A percentile compares a stretch with the other conserved stretches of the same genome.
phyloP scores from a whole-genome alignment of 2,888 invertebrate genomes.

The Galerucella nymphaeae region DNA sequence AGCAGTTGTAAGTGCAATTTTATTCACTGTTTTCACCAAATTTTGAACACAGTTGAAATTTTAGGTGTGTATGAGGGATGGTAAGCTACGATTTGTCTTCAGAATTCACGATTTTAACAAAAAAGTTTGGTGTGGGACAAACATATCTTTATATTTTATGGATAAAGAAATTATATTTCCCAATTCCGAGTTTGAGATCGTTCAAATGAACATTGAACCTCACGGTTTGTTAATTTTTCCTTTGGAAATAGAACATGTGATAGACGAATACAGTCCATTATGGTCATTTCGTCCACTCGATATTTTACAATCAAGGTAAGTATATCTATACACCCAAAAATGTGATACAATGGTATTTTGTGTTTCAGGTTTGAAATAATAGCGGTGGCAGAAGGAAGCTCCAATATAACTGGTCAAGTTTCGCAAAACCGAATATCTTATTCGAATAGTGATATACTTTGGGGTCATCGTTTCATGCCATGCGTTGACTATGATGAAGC shows the following conservation, averaged over 20 bases:
- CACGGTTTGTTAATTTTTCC: constrained; percentile 84
- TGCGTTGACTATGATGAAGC: constrained; percentile 69
- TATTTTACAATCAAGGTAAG: constrained; percentile 49
- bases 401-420: constrained; percentile 80
- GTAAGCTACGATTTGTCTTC: constrained; percentile 80
- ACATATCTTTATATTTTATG: constrained; percentile 76
- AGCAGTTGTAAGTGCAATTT: constrained; percentile 69
- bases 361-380: constrained; percentile 80
- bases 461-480: constrained; percentile 82
- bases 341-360: not conserved
- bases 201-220: constrained; percentile 74
- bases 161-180: constrained; percentile 73
- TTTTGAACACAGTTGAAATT: constrained; percentile 22
- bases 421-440: constrained; percentile 83
- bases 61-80: constrained; percentile 62
- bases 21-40: not conserved
- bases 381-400: constrained; percentile 83
- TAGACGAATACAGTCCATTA: constrained; percentile 82
- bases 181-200: constrained; percentile 78
- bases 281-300: constrained; percentile 81
- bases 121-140: constrained; percentile 67
- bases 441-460: constrained; percentile 81
- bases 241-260: constrained; percentile 84
- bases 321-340: not conserved
- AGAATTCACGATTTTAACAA: constrained; percentile 82